Percentiles rank a stretch among this genome's conserved stretches.
phyloP scores from a whole-genome alignment of 2,113 vertebrate genomes.

The Ammodytes marinus region DNA sequence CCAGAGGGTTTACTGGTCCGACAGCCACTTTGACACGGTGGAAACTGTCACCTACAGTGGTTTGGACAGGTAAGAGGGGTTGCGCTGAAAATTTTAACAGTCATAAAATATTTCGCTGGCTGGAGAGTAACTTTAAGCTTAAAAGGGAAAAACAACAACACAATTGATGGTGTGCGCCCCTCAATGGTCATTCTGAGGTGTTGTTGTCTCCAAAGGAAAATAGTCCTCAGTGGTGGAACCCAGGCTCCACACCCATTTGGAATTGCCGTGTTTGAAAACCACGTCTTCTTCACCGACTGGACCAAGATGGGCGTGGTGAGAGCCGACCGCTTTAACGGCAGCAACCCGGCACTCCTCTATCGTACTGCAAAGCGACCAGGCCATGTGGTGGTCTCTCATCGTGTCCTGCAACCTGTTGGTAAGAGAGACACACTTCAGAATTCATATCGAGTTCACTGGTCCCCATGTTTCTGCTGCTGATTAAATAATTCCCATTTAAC shows the following conservation, averaged over 20 bases:
- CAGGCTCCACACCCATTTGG: slow-evolving; percentile 81
- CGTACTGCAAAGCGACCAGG: slow-evolving; percentile 70
- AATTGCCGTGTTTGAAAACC: slow-evolving; percentile 80
- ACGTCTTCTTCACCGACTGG: slow-evolving; percentile 84
- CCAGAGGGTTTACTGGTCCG: slow-evolving; percentile 83
- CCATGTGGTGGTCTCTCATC: slow-evolving; percentile 73
- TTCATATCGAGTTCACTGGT: not conserved
- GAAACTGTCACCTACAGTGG: slow-evolving; percentile 83
- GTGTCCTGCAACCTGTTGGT: slow-evolving; percentile 77
- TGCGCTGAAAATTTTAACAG: not conserved
- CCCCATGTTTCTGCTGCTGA: not conserved
- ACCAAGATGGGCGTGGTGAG: slow-evolving; percentile 81
- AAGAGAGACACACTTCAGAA: not conserved
- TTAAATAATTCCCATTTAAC: not conserved
- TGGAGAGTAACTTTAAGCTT: not conserved
- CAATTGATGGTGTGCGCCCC: not conserved
- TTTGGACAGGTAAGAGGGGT: slow-evolving; percentile 77
- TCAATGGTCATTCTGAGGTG: not conserved
- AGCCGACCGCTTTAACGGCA: slow-evolving; percentile 79
- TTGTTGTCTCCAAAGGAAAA: slow-evolving; percentile 57
- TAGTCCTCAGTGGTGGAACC: slow-evolving; percentile 68
- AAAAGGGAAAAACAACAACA: not conserved
- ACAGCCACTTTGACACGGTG: slow-evolving; percentile 84
- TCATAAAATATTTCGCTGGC: not conserved
- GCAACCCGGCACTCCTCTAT: slow-evolving; percentile 72